A percentile compares a stretch with the other conserved stretches of the same genome.
Evolutionary conservation across 1,140 invertebrate species (phyloP).

Genomic region (Asobara japonica): DNA sequence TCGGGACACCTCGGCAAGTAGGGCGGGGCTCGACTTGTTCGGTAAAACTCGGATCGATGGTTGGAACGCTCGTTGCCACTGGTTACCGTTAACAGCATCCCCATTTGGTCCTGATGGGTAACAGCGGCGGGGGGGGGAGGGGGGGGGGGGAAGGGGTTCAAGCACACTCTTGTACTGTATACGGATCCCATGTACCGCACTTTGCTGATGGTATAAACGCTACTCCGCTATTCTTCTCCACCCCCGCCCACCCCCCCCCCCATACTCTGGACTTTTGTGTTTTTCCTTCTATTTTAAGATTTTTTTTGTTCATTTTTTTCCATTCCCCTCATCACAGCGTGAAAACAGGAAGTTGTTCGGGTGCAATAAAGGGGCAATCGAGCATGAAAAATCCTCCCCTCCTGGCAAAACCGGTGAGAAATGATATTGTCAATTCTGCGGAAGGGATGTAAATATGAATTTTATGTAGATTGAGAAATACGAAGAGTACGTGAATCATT

Average conservation of each 20-base stretch:
- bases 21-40: conserved; percentile 61
- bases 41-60: conserved; percentile 66
- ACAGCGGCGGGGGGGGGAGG: too few relatives aligned
- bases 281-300: neutral
- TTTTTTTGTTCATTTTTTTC: conserved; percentile 18
- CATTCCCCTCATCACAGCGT: neutral
- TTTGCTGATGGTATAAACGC: conserved; percentile 16
- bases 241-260: conserved; percentile 13
- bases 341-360: neutral
- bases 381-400: neutral
- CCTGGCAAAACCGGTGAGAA: neutral
- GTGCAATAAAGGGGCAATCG: conserved; percentile 7
- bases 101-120: conserved; percentile 22
- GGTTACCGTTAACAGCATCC: conserved; percentile 67
- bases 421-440: conserved; percentile 2
- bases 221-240: conserved; percentile 11
- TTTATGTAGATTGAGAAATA: conserved; percentile 26
- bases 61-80: conserved; percentile 64
- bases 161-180: conserved; percentile 7
- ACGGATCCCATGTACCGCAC: neutral
- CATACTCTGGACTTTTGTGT: neutral
- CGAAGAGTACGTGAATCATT: conserved; percentile 17
- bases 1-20: conserved; percentile 50
- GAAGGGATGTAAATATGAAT: conserved; percentile 9
- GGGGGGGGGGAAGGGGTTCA: neutral